Base-by-base conservation (phyloP, 92 coral and sea anemone genomes). In the Parazoanthus atlanticus region DNA sequence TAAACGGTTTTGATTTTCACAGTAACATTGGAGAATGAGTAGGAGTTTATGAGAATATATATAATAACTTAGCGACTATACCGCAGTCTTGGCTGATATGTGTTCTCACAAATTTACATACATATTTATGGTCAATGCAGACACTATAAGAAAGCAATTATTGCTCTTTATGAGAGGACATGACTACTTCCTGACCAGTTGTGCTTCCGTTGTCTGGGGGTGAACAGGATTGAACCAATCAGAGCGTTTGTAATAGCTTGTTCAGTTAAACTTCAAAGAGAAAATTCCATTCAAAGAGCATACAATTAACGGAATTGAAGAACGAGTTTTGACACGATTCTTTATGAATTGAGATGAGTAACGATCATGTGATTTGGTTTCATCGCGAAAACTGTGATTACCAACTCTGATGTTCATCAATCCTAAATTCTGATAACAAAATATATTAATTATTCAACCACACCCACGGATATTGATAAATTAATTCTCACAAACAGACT, bases 381-480 rank as follows among this genome's bases (percentile, higher is more conserved):
- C 26, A 19, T 61, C 28, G 28, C 33, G 16, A 28, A 26, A 40
- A 9, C 19, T 19, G 65, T 38, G 79, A 8, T 33, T 9, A 36
- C 40, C 25, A 32, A 75, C 34, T 41, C 43, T 5, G 40, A 36
- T 19, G 10, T 26, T 2, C 9, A 52, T 38, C 56, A 52, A 58
- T 31, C 58, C 61, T 36, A 26, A 78, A 38, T 33, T 30, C 15
- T 26, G 65, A 21, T 73, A 46, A 43, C 54, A n/a, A 4, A 2
- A 36, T 29, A 8, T 69, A 46, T 31, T 41, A 84, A 84, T 69
- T 40, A 67, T 70, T 4, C 43, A 84, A 7, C 29, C 34, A 40
- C 67, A 70, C 87, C 87, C 87, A 84, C 87, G 17, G 32, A 12
- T 69, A 84, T 69, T 84, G 41, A 70, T 70, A 70, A 41, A 38